phyloP scores from a whole-genome alignment of 2,888 invertebrate species.

The Pyrochroa serraticornis region DNA sequence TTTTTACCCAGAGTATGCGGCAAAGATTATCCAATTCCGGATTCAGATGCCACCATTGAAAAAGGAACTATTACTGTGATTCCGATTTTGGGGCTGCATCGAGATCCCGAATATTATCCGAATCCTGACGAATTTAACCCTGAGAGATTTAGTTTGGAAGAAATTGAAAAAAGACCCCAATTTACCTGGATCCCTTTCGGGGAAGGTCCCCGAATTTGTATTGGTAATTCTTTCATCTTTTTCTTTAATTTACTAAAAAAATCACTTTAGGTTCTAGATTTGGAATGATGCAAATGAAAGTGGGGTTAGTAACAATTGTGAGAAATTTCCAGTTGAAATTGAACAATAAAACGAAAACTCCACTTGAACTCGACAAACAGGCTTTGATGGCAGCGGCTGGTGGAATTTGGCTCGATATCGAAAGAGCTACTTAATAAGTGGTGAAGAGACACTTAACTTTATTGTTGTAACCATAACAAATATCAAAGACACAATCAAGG shows the following conservation, averaged over 20 bases:
- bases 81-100: slow-evolving; percentile 49
- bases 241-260: too few relatives aligned
- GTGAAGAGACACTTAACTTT: too few relatives aligned
- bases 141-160: slow-evolving; percentile 64
- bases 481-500: too few relatives aligned
- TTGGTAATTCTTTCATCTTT: too few relatives aligned
- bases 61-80: slow-evolving; percentile 30
- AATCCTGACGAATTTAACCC: slow-evolving; percentile 60
- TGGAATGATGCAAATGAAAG: slow-evolving; percentile 34
- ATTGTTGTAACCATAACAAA: too few relatives aligned
- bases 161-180: slow-evolving; percentile 61
- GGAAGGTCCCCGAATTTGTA: slow-evolving; percentile 64
- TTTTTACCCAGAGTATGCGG: slow-evolving; percentile 21
- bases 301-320: slow-evolving; percentile 30
- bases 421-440: slow-evolving; percentile 29
- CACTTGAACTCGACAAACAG: slow-evolving; percentile 27
- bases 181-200: slow-evolving; percentile 65
- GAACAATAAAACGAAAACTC: slow-evolving; percentile 32
- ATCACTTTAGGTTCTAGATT: slow-evolving; percentile 45
- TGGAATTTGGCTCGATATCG: slow-evolving; percentile 41
- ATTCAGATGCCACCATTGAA: slow-evolving; percentile 7
- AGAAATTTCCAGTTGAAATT: slow-evolving; percentile 36
- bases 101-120: slow-evolving; percentile 9
- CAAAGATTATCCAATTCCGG: slow-evolving; percentile 27
- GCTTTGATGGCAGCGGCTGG: slow-evolving; percentile 36